These are phyloP conservation scores for Scolopax bukidnonensis DNA, from an alignment of 2,797 vertebrate genomes.

Conservation along the genomic window DNA sequence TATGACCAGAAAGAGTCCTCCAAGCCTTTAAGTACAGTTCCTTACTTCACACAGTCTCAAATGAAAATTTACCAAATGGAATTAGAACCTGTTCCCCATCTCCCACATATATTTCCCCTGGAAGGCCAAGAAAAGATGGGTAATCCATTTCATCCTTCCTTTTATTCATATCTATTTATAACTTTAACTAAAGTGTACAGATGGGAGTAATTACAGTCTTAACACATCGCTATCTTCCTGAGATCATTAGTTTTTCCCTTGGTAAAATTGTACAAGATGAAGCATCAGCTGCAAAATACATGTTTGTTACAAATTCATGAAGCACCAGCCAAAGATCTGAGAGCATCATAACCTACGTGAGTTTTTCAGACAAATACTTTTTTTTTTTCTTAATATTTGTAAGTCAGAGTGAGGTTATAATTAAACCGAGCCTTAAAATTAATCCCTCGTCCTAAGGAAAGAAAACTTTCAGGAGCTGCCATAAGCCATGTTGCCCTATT, in stretches of 20 bases:
- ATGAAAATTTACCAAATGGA: not conserved
- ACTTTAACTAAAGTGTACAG: not conserved
- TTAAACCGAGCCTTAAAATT: not conserved
- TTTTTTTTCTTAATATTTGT: not conserved
- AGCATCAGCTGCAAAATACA: not conserved
- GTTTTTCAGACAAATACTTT: not conserved
- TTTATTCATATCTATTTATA: slow-evolving; percentile 38
- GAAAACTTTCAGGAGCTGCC: not conserved
- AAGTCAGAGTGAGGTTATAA: not conserved
- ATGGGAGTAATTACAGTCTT: slow-evolving; percentile 12
- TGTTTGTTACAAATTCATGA: not conserved
- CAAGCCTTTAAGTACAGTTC: not conserved
- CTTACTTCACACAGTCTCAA: not conserved
- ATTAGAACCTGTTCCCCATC: not conserved
- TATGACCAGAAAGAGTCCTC: not conserved
- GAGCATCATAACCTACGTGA: not conserved
- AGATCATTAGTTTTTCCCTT: not conserved
- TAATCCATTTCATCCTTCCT: slow-evolving; percentile 6
- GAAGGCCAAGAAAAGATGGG: not conserved
- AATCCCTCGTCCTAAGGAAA: not conserved
- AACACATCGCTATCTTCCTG: not conserved
- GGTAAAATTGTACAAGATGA: not conserved
- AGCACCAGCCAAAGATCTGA: not conserved
- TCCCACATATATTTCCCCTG: not conserved
- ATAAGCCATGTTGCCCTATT: rapidly evolving